Conservation (phyloP, 2,888 invertebrate species). For the Synergus gifuensis region DNA sequence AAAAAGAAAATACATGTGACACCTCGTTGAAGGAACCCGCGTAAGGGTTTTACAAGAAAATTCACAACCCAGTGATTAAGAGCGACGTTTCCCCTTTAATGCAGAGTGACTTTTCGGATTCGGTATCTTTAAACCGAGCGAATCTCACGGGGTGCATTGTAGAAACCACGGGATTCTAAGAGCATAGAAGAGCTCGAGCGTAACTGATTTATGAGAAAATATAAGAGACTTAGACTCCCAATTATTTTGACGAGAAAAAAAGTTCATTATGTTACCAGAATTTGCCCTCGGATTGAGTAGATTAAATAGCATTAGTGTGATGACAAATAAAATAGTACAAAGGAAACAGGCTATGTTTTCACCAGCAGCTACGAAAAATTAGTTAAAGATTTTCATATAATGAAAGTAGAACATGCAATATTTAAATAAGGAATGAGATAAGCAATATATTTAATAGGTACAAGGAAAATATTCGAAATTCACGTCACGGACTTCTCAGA, state of each 20-base stretch:
- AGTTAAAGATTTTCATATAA: too few relatives aligned
- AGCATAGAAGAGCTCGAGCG: background rate
- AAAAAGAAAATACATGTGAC: constrained; percentile 22
- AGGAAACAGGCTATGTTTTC: too few relatives aligned
- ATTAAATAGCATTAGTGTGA: too few relatives aligned
- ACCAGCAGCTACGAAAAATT: too few relatives aligned
- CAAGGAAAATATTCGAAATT: background rate
- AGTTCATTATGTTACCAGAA: background rate
- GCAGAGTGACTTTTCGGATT: constrained; percentile 3
- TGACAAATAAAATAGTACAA: too few relatives aligned
- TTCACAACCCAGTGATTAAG: constrained; percentile 16
- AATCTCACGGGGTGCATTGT: background rate
- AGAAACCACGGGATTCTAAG: background rate
- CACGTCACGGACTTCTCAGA: background rate
- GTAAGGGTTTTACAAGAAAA: background rate
- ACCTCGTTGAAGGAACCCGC: background rate
- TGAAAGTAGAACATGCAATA: too few relatives aligned
- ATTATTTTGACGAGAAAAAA: background rate
- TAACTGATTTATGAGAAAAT: background rate
- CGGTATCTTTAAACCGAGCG: background rate
- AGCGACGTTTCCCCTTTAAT: background rate
- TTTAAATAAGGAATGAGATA: too few relatives aligned
- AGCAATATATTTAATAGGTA: background rate
- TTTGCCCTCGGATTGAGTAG: background rate
- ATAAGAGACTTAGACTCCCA: background rate